Conservation (phyloP, 1,140 invertebrate species). For the Cotesia glomerata region DNA sequence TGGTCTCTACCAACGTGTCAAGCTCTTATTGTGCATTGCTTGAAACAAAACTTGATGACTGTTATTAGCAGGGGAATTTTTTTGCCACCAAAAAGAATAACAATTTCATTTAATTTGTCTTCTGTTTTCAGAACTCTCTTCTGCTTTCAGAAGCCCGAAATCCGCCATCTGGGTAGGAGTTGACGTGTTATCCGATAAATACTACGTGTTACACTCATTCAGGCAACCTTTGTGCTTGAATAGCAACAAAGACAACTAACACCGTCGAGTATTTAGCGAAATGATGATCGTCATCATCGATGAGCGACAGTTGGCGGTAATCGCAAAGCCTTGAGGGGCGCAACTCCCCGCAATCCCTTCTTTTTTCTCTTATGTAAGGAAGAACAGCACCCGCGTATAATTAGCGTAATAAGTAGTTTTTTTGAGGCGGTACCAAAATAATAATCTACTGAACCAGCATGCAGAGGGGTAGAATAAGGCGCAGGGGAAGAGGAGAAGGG, state of each 20-base stretch:
- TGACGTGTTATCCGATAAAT: background rate
- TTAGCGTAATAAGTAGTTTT: constrained; percentile 64
- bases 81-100: no score
- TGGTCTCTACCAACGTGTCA: no score
- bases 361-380: constrained; percentile 9
- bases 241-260: constrained; percentile 12
- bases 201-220: background rate
- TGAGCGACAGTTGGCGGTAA: constrained; percentile 55
- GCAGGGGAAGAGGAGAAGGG: background rate
- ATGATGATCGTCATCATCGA: constrained; percentile 6
- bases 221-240: background rate
- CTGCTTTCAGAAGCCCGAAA: no score
- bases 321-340: constrained; percentile 34
- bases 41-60: no score
- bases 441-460: constrained; percentile 8
- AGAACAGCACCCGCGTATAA: constrained; percentile 54
- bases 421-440: constrained; percentile 39
- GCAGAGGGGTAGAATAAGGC: no score
- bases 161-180: constrained; percentile 3
- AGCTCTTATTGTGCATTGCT: no score
- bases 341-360: constrained; percentile 33
- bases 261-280: constrained; percentile 21
- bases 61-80: no score
- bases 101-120: no score
- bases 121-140: no score